Evolutionary conservation across 2,888 invertebrate genomes (phyloP).

Genomic region (Eucriotettix oculatus): DNA sequence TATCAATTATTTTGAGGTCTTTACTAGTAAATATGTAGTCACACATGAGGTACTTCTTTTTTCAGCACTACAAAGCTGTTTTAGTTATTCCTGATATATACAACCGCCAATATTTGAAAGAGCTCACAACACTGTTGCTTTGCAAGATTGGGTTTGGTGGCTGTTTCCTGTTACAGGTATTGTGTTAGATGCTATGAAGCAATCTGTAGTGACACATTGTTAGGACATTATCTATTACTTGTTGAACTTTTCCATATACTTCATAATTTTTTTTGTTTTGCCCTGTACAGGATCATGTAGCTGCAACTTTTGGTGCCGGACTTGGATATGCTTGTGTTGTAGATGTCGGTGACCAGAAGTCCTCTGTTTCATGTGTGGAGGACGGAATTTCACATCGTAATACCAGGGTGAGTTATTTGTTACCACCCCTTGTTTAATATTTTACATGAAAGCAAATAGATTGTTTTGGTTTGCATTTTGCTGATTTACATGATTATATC

Average conservation of each 20-base stretch:
- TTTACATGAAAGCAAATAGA: not conserved
- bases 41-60: not conserved
- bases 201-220: no score
- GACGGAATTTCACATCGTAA: slow-evolving; percentile 86
- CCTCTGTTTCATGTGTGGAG: slow-evolving; percentile 89
- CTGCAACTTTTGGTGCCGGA: slow-evolving; percentile 71
- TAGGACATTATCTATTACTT: no score
- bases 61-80: slow-evolving; percentile 65
- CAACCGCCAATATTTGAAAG: slow-evolving; percentile 67
- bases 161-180: slow-evolving; percentile 65
- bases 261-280: no score
- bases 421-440: not conserved
- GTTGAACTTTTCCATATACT: no score
- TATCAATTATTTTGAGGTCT: no score
- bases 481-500: not conserved
- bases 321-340: slow-evolving; percentile 81
- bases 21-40: no score
- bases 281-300: slow-evolving; percentile 52
- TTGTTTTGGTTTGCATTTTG: not conserved
- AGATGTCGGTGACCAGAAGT: slow-evolving; percentile 90
- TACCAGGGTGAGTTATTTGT: slow-evolving; percentile 42
- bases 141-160: slow-evolving; percentile 70
- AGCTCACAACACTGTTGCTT: slow-evolving; percentile 63
- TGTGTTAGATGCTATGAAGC: not conserved
- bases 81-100: slow-evolving; percentile 82